Percentiles rank a stretch among this genome's conserved stretches.
Conservation (phyloP, 2,797 vertebrate species). For the Mormyrops boulengeri region DNA sequence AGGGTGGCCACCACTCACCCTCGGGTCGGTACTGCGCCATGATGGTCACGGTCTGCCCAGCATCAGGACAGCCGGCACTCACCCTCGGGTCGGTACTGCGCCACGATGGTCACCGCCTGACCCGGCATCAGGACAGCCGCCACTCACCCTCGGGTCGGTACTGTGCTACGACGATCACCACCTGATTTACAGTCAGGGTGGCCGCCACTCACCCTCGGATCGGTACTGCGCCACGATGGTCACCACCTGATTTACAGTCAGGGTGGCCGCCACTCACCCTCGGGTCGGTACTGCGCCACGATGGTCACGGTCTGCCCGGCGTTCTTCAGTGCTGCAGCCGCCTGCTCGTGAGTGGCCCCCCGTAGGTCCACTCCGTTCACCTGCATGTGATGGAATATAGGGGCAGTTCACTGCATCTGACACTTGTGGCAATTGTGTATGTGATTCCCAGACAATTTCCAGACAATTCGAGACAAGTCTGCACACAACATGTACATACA, state of each 20-base stretch:
- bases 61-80: conserved; percentile 37
- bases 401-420: not conserved
- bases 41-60: conserved; percentile 68
- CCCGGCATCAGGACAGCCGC: no score
- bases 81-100: conserved; percentile 94
- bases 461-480: not conserved
- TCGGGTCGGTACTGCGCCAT: conserved; percentile 86
- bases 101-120: conserved; percentile 40
- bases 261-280: conserved; percentile 65
- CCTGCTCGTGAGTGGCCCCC: conserved; percentile 89
- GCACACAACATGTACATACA: not conserved
- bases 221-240: conserved; percentile 88
- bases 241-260: conserved; percentile 46
- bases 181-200: no score
- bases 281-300: conserved; percentile 88
- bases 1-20: conserved; percentile 57
- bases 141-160: conserved; percentile 88
- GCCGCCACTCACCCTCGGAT: conserved; percentile 75
- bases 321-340: conserved; percentile 87
- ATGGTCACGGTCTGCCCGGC: conserved; percentile 92
- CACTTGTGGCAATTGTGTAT: not conserved
- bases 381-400: conserved; percentile 46
- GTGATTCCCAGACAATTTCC: not conserved
- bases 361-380: conserved; percentile 91
- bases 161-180: conserved; percentile 56